A percentile compares a stretch with the other conserved stretches of the same genome.
Evolutionary conservation across 2,888 invertebrate genomes (phyloP).

Genomic region (Metallyticus violacea): DNA sequence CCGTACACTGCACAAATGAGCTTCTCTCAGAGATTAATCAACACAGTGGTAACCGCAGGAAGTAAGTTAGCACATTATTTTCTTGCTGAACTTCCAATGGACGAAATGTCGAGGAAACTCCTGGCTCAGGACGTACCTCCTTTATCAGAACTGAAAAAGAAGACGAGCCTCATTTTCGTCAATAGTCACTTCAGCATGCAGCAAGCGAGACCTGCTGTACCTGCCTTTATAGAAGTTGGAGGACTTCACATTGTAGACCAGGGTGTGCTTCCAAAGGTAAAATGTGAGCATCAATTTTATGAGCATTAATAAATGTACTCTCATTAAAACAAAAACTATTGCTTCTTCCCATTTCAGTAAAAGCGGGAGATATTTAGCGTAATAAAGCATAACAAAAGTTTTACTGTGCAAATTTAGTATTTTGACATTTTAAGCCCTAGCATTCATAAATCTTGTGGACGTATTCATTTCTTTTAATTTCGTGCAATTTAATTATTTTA

Average conservation of each 20-base stretch:
- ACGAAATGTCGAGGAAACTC: not conserved
- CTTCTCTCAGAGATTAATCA: constrained; percentile 38
- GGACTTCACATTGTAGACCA: constrained; percentile 53
- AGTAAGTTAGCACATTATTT: not conserved
- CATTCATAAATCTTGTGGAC: too few species aligned
- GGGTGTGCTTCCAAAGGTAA: constrained; percentile 31
- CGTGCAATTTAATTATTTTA: too few species aligned
- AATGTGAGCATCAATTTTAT: not conserved
- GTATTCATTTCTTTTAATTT: too few species aligned
- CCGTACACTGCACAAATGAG: constrained; percentile 38
- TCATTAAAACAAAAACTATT: too few species aligned
- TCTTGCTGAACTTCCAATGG: not conserved
- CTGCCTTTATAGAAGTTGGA: constrained; percentile 61
- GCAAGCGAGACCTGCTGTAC: constrained; percentile 52
- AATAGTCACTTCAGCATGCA: constrained; percentile 52
- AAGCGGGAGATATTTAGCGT: too few species aligned
- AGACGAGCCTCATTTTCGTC: constrained; percentile 49
- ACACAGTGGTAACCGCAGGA: constrained; percentile 26
- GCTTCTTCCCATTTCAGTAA: too few species aligned
- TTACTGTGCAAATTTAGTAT: too few species aligned
- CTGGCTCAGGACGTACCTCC: constrained; percentile 50
- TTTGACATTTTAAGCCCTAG: too few species aligned
- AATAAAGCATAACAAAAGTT: too few species aligned
- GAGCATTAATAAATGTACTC: not conserved
- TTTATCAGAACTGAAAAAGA: constrained; percentile 49